Evolutionary conservation across 2,113 vertebrate genomes (phyloP), one percentile per base, ranked within the genome.

Genomic region (Thamnophis sirtalis): DNA sequence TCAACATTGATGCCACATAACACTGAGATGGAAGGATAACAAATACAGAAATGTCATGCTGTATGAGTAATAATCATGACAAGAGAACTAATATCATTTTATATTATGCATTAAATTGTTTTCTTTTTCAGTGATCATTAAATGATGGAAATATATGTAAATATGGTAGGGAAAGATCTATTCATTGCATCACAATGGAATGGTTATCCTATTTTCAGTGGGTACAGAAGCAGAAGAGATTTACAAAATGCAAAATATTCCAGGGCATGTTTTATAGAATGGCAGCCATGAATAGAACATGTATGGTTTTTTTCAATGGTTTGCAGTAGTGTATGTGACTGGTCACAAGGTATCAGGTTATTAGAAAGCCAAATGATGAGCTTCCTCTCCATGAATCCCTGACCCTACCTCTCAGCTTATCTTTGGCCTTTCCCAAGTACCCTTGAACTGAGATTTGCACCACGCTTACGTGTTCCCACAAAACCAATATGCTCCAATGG

Each of bases 141-240:
- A 90, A 95, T 96, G 96, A 96, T 96, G 96, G 95, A 96, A 96
- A 96, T 95, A 96, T 96, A 95, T 89, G 96, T 97, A 95, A 97
- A 96, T 97, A 96, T 95, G 95, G 94, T 95, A 96, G 95, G 95
- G 95, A 94, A 92, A 87, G 73, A 84, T 92, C 94, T 96, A 96
- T 97, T 96, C 96, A 96, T 96, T 96, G 93, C 86, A 68, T 93
- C 90, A 91, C 11, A 48, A 89, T 91, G 94, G 43, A 95, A 95
- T 95, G 94, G 95, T 96, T 95, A 96, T 26, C 0, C 94, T 95
- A 96, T 96, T 94, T 92, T 96, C 94, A 60, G 85, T 93, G 95
- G 94, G 93, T 0, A 1, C 90, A 93, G 92, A 21, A 19, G 19
- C 89, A 80, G 95, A 95, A 92, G 86, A 73, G 50, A 90, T 68